Evolutionary conservation across 2,888 invertebrate genomes (phyloP), one percentile per base, ranked within the genome.

Genomic region (Leucophenga montana): DNA sequence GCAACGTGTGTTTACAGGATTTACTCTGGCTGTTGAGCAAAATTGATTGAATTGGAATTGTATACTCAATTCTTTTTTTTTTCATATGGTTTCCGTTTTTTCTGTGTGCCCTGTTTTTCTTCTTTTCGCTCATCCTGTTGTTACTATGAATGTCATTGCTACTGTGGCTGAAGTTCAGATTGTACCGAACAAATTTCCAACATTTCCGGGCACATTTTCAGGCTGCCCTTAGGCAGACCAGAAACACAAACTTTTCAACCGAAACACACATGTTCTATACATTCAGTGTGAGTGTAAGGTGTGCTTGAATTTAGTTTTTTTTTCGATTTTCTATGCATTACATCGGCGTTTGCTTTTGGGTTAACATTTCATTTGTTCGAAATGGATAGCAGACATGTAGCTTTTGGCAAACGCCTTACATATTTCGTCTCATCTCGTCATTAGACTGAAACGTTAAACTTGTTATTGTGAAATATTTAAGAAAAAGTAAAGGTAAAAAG

Each of bases 11-110:
- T 18, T 13, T 9, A 54, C 8, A 54, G 50, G 18, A 16, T 20
- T 54, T 54, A 54, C 20, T 54, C 16, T 5, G 9, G 54, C 22
- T 22, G 18, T 20, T 54, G 18, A 54, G 54, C 22, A 27, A 3
- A 56, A 56, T 56, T 56, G 56, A 27, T 56, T 56, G 56, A 22
- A 56, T 56, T 56, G 22, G 22, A 13, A 56, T 9, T 56, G 11
- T 56, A 22, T 4, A n/a, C 18, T 50, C 39, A 1, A 8, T 39
- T 39, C 39, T 11, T 39, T 8, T 5, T 39, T 39, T 39, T 39
- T 39, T 8, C 39, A 39, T 39, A 39, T 5, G 11, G 8, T 39
- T n/a, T n/a, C n/a, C n/a, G n/a, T n/a, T 33, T 33, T 33, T 33
- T 8, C 39, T 39, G 39, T n/a, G n/a, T n/a, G 11, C 8, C 11